phyloP scores from a whole-genome alignment of 2,888 invertebrate species.

The Acleris sparsana region DNA sequence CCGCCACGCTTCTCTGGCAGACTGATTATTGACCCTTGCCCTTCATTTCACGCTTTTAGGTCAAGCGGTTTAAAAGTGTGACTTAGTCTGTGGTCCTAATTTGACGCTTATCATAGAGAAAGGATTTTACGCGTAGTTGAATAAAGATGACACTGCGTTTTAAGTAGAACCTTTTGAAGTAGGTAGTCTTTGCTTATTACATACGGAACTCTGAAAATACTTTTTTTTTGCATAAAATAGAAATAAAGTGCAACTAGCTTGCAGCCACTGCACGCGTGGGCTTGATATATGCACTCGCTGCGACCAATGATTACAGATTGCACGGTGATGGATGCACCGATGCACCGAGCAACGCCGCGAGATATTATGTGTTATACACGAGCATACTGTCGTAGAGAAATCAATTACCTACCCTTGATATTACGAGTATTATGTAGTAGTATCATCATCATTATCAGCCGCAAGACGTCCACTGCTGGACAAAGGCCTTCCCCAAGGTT shows the following conservation, averaged over 20 bases:
- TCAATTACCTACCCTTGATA: not conserved
- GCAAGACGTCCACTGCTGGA: no score
- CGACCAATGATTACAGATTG: slow-evolving; percentile 58
- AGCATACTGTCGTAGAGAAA: not conserved
- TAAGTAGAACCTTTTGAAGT: no score
- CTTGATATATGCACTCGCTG: slow-evolving; percentile 48
- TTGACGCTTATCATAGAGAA: slow-evolving; percentile 3
- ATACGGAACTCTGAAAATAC: no score
- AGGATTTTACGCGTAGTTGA: no score
- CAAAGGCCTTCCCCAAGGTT: no score
- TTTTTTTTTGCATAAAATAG: no score
- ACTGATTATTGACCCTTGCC: slow-evolving; percentile 15
- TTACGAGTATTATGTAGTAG: no score
- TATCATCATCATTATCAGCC: no score
- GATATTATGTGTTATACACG: slow-evolving; percentile 38
- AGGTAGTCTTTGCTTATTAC: no score
- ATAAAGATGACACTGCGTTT: no score
- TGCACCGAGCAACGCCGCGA: slow-evolving; percentile 52
- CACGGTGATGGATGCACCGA: slow-evolving; percentile 59
- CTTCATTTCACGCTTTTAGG: slow-evolving; percentile 1
- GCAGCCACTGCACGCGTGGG: slow-evolving; percentile 4
- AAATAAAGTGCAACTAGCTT: no score
- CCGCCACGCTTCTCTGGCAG: slow-evolving; percentile 42
- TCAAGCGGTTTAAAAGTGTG: slow-evolving; percentile 11
- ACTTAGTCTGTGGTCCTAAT: slow-evolving; percentile 10